A percentile compares a stretch with the other conserved stretches of the same genome.
phyloP scores from a whole-genome alignment of 1,140 invertebrate genomes.

The Pygmarrhopalites habei region DNA sequence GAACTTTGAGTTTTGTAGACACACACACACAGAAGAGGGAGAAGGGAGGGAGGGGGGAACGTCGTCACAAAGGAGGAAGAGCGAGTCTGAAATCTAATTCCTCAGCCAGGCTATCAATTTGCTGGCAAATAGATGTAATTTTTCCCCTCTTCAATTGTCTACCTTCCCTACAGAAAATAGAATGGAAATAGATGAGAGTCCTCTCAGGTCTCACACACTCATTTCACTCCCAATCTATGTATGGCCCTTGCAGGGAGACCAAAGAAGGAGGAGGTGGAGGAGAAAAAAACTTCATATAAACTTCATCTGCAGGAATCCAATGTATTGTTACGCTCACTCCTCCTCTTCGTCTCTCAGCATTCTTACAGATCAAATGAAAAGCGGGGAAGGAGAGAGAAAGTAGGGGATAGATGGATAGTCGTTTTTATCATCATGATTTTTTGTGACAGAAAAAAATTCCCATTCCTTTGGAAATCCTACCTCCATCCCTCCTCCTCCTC shows the following conservation, averaged over 20 bases:
- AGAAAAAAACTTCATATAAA: conserved; percentile 4
- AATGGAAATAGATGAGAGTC: conserved; percentile 8
- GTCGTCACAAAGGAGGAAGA: neutral
- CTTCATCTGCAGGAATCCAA: neutral
- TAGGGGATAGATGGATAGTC: neutral
- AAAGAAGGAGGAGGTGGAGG: no score
- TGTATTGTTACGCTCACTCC: no score
- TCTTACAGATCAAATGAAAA: neutral
- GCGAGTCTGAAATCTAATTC: conserved; percentile 14
- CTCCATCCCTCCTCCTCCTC: no score
- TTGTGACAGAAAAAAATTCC: conserved; percentile 9
- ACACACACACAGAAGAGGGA: neutral
- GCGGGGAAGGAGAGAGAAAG: neutral
- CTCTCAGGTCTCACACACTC: neutral
- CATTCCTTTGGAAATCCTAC: no score
- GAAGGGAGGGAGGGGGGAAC: no score
- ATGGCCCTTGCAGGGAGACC: no score
- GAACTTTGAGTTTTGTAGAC: neutral
- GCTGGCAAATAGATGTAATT: conserved; percentile 21
- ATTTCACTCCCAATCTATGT: conserved; percentile 1
- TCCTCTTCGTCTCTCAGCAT: neutral
- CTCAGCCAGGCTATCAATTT: conserved; percentile 18
- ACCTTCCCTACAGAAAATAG: conserved; percentile 1
- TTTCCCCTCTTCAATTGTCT: conserved; percentile 20
- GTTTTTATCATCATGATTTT: conserved; percentile 5